These are phyloP conservation scores for Xiphorhynchus elegans DNA, from an alignment of 2,113 vertebrate species.

Conservation along the genomic window DNA sequence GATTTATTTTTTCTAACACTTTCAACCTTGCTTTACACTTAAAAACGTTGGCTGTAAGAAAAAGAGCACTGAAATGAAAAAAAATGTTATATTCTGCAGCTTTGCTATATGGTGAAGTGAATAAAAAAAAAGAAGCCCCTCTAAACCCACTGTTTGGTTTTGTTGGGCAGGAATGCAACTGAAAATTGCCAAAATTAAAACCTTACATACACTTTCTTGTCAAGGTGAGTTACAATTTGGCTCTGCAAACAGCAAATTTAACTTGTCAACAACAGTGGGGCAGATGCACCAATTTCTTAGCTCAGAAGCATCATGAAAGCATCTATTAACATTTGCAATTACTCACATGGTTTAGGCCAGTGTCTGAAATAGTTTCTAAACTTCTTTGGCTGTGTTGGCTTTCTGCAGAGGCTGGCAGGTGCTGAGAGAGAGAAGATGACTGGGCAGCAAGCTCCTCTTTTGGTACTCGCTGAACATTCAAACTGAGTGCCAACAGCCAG, in stretches of 20 bases:
- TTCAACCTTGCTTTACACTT: background rate
- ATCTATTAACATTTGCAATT: background rate
- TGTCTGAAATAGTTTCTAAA: background rate
- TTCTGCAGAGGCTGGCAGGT: background rate
- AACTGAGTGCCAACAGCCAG: background rate
- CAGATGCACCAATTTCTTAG: background rate
- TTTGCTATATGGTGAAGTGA: background rate
- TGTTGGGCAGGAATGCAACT: background rate
- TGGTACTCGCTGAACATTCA: background rate
- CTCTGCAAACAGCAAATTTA: background rate
- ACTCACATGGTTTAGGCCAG: background rate
- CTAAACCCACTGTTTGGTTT: background rate
- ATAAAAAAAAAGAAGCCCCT: background rate
- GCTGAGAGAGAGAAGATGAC: background rate
- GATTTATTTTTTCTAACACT: background rate
- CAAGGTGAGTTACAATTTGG: background rate
- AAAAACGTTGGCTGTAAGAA: background rate
- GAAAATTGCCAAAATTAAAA: background rate
- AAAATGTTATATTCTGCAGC: background rate
- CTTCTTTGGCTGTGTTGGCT: background rate
- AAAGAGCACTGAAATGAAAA: background rate
- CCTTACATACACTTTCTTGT: background rate
- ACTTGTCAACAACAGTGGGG: fast-evolving
- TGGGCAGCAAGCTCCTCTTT: background rate
- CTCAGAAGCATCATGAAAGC: constrained; percentile 3